Percentiles rank a stretch among this genome's conserved stretches.
Evolutionary conservation across 2,888 invertebrate species (phyloP).

Genomic region (Philopedon plagiatum): DNA sequence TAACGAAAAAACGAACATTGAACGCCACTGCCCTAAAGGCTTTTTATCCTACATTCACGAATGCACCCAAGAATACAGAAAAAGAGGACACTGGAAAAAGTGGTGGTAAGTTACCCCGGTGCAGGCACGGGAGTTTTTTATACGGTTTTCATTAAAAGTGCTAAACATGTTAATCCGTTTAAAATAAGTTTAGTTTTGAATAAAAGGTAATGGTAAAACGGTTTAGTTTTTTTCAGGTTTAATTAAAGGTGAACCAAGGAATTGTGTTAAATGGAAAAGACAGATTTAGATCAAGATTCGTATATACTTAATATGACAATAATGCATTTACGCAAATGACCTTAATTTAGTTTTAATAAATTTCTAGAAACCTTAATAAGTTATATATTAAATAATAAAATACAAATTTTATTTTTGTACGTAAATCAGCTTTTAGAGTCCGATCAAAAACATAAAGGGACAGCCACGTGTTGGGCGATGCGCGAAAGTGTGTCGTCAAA

Average conservation of each 20-base stretch:
- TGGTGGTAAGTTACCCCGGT: slow-evolving; percentile 33
- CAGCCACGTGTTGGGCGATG: too few relatives aligned
- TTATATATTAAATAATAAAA: too few relatives aligned
- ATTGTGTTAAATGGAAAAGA: too few relatives aligned
- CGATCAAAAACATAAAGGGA: too few relatives aligned
- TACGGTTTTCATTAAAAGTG: slow-evolving; percentile 33
- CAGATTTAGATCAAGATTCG: too few relatives aligned
- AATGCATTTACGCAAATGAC: too few relatives aligned
- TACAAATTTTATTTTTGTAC: too few relatives aligned
- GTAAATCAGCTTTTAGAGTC: too few relatives aligned
- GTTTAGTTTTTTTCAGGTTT: not conserved
- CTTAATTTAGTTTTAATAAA: too few relatives aligned
- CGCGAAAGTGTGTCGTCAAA: too few relatives aligned
- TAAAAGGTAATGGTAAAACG: slow-evolving; percentile 5
- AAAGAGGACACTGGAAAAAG: slow-evolving; percentile 27
- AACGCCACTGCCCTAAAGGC: slow-evolving; percentile 11
- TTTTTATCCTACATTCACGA: slow-evolving; percentile 27
- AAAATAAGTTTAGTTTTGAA: slow-evolving; percentile 3
- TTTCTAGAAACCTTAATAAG: too few relatives aligned
- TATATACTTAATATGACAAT: too few relatives aligned
- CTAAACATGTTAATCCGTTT: slow-evolving; percentile 29
- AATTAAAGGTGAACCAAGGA: not conserved
- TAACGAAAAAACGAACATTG: not conserved
- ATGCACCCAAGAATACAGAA: slow-evolving; percentile 26
- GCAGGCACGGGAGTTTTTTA: slow-evolving; percentile 14